phyloP scores from a whole-genome alignment of 2,888 invertebrate genomes.

The Platycheirus rosarum region DNA sequence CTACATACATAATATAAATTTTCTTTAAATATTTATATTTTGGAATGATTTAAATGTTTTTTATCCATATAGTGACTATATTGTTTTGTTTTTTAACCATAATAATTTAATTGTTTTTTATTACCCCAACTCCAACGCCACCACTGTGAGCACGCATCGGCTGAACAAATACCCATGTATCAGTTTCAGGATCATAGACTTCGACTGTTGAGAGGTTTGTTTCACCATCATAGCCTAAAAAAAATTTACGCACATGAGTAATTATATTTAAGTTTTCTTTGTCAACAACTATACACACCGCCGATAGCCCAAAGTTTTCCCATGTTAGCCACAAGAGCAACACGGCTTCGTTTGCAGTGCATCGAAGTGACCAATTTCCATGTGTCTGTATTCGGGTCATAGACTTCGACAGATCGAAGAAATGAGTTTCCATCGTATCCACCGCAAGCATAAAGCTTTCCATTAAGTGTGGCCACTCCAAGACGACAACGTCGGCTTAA shows the following conservation, averaged over 20 bases:
- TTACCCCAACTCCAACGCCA: conserved; percentile 94
- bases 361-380: conserved; percentile 91
- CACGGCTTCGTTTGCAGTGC: conserved; percentile 91
- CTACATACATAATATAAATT: conserved; percentile 20
- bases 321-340: conserved; percentile 92
- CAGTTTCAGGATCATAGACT: conserved; percentile 89
- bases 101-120: conserved; percentile 83
- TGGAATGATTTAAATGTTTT: conserved; percentile 68
- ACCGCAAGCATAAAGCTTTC: conserved; percentile 92
- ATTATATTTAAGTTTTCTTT: background rate
- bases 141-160: conserved; percentile 94
- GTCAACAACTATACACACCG: conserved; percentile 81
- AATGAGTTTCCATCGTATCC: conserved; percentile 94
- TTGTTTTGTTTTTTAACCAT: background rate
- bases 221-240: conserved; percentile 87
- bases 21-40: conserved; percentile 10
- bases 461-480: conserved; percentile 91
- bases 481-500: conserved; percentile 90
- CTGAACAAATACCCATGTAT: conserved; percentile 89
- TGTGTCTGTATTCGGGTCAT: conserved; percentile 88
- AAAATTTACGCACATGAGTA: background rate
- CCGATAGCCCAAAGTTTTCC: conserved; percentile 93
- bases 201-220: conserved; percentile 93
- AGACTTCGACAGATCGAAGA: conserved; percentile 91
- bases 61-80: conserved; percentile 11